Base-by-base conservation (phyloP, 2,113 vertebrate genomes). In the Hypocryptadius cinnamomeus region DNA sequence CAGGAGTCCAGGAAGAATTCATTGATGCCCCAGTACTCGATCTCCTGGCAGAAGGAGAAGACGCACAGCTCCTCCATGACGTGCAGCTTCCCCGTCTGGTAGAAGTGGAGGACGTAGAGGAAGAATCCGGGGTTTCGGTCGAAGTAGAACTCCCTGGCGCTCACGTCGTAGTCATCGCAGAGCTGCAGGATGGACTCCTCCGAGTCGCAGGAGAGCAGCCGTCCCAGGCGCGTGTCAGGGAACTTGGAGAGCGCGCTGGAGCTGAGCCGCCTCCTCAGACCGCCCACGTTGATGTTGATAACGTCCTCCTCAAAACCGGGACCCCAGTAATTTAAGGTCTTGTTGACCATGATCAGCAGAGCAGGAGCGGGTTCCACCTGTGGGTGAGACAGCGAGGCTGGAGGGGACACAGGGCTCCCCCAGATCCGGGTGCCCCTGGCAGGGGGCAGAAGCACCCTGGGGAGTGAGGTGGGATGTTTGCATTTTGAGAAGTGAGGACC, bases 1-100 rank as follows among this genome's bases (percentile, higher is more conserved):
- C 99, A 99, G 15, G 97, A 97, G 97, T 99, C 99, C 96, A 99
- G 98, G 96, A 99, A 99, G 97, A 98, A 98, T 80, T 99, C 99
- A 0, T 99, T 99, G 97, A 99, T 99, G 95, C 99, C 99, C 99
- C 99, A 99, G 95, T 99, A 99, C 95, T 99, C 99, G 2, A 99
- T 99, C 97, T 99, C 99, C 97, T 99, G 99, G 94, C 98, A 99
- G 96, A 99, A 99, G 92, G 99, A 99, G 97, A 99, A 99, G 90
- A 99, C 99, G 5, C 99, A 99, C 89, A 99, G 97, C 97, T 99
- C 99, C 45, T 99, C 99, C 98, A 99, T 99, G 96, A 99, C 98
- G 31, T 99, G 99, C 82, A 99, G 98, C 95, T 98, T 99, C 23
- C 99, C 99, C 0, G 99, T 99, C 96, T 99, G 98, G 96, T 99